Conservation (phyloP, 2,113 vertebrate species). For the Mastomys coucha region DNA sequence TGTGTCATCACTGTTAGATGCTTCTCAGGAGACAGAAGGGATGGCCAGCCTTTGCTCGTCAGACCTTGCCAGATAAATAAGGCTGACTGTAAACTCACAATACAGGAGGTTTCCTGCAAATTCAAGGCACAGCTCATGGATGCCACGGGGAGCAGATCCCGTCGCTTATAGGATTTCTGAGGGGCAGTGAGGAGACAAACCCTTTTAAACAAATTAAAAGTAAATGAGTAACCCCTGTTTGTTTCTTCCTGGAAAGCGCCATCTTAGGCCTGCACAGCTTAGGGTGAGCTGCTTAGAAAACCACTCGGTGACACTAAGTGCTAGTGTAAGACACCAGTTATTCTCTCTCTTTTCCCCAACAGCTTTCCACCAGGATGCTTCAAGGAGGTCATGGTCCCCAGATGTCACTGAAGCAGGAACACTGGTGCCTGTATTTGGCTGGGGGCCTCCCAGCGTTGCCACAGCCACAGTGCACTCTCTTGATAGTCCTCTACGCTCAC, state of each 20-base stretch:
- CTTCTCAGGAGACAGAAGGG: not conserved
- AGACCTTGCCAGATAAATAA: not conserved
- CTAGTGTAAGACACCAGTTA: not conserved
- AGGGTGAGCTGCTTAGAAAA: constrained; percentile 4
- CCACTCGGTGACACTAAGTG: constrained; percentile 15
- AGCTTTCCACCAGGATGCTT: constrained; percentile 18
- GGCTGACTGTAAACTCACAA: not conserved
- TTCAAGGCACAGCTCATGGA: not conserved
- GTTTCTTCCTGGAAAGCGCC: constrained; percentile 25
- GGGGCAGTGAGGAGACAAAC: not conserved
- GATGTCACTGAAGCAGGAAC: constrained; percentile 43
- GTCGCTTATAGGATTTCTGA: not conserved
- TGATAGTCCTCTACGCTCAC: not conserved
- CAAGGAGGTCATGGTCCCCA: constrained; percentile 57
- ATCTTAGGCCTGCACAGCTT: not conserved
- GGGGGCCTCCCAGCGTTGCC: not conserved
- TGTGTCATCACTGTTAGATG: not conserved
- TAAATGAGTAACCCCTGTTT: not conserved
- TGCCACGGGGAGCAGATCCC: not conserved
- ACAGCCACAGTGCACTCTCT: not conserved
- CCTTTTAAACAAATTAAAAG: constrained; percentile 47
- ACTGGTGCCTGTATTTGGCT: not conserved
- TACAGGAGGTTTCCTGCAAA: not conserved
- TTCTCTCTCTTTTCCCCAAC: not conserved
- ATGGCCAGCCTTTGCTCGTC: not conserved